Evolutionary conservation across 1,140 invertebrate genomes (phyloP), one percentile per base, ranked within the genome.

Genomic region (Eumeta japonica): DNA sequence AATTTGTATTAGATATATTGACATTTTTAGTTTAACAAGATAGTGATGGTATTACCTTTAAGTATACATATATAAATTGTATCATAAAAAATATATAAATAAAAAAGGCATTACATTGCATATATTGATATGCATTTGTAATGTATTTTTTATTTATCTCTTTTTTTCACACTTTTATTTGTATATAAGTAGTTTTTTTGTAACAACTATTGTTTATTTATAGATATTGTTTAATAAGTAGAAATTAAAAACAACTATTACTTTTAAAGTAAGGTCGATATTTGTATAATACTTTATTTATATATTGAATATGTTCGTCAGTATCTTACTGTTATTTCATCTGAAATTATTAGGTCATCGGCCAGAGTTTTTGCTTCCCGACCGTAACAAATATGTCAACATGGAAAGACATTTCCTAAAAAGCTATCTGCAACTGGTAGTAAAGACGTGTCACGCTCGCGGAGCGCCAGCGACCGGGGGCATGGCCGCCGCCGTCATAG

Each of bases 381-480:
- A 88, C 55, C 75, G 85, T 14, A 83, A 81, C 50, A 84, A 83
- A 52, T 84, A 84, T 55, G 81, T 85, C 2, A 83, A 78, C 52
- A 84, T 86, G 76, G 77, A 80, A 2, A 70, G 73, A 12, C 78
- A 76, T 30, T 88, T 87, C 58, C 58, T 88, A 13, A 76, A 76
- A 32, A 78, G 75, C 28, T 88, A 87, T 51, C 75, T 86, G 70
- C 60, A 76, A 34, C 53, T 85, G 9, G 77, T 84, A 0, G 75
- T 88, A 10, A 70, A 75, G 28, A 79, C 76, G 12, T 85, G 84
- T 51, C 86, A 87, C 50, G 67, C 55, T 17, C 67, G 80, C 28
- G 79, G 76, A 5, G 83, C 83, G 3, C 77, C 78, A 28, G 85
- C 84, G 3, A 88, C 85, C 3, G 83, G 85, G 2, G 86, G 85